Base-by-base conservation (phyloP, 2,888 invertebrate genomes). In the Acanthoscelides obtectus region DNA sequence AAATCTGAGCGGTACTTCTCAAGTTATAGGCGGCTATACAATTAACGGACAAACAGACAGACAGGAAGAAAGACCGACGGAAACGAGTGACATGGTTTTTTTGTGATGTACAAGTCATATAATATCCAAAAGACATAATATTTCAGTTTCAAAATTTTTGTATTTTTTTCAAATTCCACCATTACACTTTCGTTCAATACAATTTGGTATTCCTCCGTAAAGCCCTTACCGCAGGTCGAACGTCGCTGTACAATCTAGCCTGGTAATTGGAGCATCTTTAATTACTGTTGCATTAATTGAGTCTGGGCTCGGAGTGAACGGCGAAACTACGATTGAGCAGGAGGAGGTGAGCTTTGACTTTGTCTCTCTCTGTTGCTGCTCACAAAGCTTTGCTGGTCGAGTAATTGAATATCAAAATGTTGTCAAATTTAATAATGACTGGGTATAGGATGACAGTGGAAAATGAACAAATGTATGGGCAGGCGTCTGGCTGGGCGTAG, bases 351-450 rank as follows among this genome's bases (percentile, higher is more conserved):
- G 80, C 79, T 80, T 78, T 79, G 79, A 79, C 80, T 80, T 81
- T 80, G 81, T 81, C 81, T 79, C 80, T 80, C 80, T 72, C 68
- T 79, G 79, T 82, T 82, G 82, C 45, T 82, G 83, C 82, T 81
- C 82, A 83, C 83, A 83, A 82, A 83, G 83, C 82, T 82, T 80
- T 81, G 83, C 82, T 45, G 45, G 80, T 83, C 83, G 83, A 83
- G 83, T 83, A 83, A 84, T 84, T 84, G 84, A 83, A 83, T 83
- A 83, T 83, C 83, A 84, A 84, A 84, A 84, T 83, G 84, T 82
- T 84, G 84, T 82, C 82, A 83, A 83, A 83, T 83, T 83, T 83
- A 83, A 84, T 83, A 83, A 82, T 81, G 79, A 80, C 77, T 80
- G 82, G 81, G 17, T 45, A 17, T 12, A 12, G 45, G 17, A 45